Base-by-base conservation (phyloP, 2,797 vertebrate genomes). In the Thunnus albacares region DNA sequence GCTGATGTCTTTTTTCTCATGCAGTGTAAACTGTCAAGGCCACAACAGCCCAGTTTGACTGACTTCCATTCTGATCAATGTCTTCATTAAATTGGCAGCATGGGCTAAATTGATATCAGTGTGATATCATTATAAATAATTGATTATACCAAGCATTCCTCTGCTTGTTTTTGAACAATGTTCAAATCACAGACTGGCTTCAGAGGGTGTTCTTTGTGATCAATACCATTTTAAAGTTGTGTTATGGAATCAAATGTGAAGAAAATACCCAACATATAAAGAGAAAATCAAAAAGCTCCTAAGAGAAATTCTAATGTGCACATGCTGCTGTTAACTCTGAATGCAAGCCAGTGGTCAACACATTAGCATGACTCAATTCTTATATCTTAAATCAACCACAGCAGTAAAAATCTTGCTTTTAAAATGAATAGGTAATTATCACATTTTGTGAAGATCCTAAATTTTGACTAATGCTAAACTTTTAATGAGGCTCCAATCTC, bases 101-200 rank as follows among this genome's bases (percentile, higher is more conserved):
- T 77, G 43, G 38, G 71, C 43, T 55, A 73, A 87, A 83, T 52
- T 80, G 59, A 58, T 69, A 61, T 62, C 60, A 80, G 64, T 4
- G 3, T 63, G 75, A 64, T 63, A 74, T 74, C 45, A 52, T 62
- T 33, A 17, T 86, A 56, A 80, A 83, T 78, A 66, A 89, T 65
- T 75, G 22, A 77, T 82, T 43, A 58, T 5, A 22, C 33, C 0
- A 11, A 18, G 33, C 33, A 69, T 77, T 71, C 30, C 12, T 52
- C 20, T 43, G 2, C 6, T 62, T 62, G 20, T 55, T 61, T 45
- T 15, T 57, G 33, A 62, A 38, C 18, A 62, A 20, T 10, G 51
- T 62, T 73, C 3, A 51, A 43, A 57, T 45, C 47, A 38, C 10
- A 57, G 47, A 30, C 17, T 0, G 1, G 9, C 53, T 55, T 70